Evolutionary conservation across 2,888 invertebrate species (phyloP).

Genomic region (Cheilosia vulpina): DNA sequence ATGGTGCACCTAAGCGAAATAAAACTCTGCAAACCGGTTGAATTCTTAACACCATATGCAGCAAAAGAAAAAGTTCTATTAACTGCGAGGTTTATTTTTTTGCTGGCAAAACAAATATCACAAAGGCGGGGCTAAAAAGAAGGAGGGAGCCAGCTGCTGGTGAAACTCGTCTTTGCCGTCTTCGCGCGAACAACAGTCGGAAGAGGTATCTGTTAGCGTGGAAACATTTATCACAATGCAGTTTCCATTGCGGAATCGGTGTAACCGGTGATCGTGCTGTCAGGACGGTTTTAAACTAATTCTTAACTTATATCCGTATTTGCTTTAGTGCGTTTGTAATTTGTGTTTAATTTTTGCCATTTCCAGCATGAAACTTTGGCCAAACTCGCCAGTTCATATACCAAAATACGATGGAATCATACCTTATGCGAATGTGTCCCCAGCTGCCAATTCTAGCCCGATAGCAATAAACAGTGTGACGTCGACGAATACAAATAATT

Average conservation of each 20-base stretch:
- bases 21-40: conserved; percentile 46
- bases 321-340: conserved; percentile 13
- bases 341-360: conserved; percentile 47
- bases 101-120: background rate
- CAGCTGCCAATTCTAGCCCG: conserved; percentile 81
- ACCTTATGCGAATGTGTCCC: conserved; percentile 80
- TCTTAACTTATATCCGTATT: conserved; percentile 6
- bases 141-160: background rate
- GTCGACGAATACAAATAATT: conserved; percentile 82
- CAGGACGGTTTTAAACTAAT: conserved; percentile 16
- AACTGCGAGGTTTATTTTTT: background rate
- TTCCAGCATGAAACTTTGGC: conserved; percentile 82
- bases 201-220: conserved; percentile 1
- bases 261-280: conserved; percentile 62
- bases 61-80: background rate
- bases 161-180: conserved; percentile 49
- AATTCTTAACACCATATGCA: background rate
- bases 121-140: background rate
- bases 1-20: conserved; percentile 9
- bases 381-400: conserved; percentile 83
- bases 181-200: conserved; percentile 5
- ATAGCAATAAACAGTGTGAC: conserved; percentile 83
- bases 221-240: conserved; percentile 78
- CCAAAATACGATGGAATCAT: conserved; percentile 83
- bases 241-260: conserved; percentile 78